Evolutionary conservation across 2,888 invertebrate species (phyloP).

Genomic region (Malacosoma neustria): DNA sequence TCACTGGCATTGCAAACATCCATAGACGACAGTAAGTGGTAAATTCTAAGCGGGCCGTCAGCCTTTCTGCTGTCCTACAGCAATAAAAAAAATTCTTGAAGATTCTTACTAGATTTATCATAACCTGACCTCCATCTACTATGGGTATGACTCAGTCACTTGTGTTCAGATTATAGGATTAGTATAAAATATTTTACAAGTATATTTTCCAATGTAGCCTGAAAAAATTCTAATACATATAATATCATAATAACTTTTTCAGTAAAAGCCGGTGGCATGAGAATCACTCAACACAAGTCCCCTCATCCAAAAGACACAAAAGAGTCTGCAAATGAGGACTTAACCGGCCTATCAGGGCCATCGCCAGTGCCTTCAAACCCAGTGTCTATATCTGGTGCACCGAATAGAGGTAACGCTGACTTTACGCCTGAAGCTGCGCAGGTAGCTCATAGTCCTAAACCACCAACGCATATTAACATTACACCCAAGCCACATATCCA

Average conservation of each 20-base stretch:
- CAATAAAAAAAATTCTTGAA: too few relatives aligned
- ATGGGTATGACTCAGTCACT: too few relatives aligned
- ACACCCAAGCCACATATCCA: conserved; percentile 85
- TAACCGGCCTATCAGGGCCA: conserved; percentile 82
- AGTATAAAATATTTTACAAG: too few relatives aligned
- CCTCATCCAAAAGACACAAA: conserved; percentile 78
- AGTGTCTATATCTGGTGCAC: conserved; percentile 84
- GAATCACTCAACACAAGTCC: conserved; percentile 90
- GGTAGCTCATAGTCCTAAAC: conserved; percentile 86
- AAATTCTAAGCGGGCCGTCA: too few relatives aligned
- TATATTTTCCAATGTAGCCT: too few relatives aligned
- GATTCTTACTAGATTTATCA: too few relatives aligned
- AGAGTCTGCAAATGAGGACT: conserved; percentile 79
- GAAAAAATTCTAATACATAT: too few relatives aligned
- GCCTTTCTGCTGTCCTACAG: too few relatives aligned
- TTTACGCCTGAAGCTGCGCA: conserved; percentile 93
- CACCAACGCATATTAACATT: conserved; percentile 77
- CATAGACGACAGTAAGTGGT: too few relatives aligned
- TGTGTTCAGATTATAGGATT: too few relatives aligned
- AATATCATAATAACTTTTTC: conserved; percentile 16
- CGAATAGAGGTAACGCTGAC: conserved; percentile 85
- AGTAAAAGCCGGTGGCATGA: conserved; percentile 96
- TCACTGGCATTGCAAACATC: too few relatives aligned
- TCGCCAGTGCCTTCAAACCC: conserved; percentile 85
- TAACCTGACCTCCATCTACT: too few relatives aligned